These are phyloP conservation scores for Eupithecia subfuscata DNA, from an alignment of 2,888 invertebrate species.

Conservation along the genomic window DNA sequence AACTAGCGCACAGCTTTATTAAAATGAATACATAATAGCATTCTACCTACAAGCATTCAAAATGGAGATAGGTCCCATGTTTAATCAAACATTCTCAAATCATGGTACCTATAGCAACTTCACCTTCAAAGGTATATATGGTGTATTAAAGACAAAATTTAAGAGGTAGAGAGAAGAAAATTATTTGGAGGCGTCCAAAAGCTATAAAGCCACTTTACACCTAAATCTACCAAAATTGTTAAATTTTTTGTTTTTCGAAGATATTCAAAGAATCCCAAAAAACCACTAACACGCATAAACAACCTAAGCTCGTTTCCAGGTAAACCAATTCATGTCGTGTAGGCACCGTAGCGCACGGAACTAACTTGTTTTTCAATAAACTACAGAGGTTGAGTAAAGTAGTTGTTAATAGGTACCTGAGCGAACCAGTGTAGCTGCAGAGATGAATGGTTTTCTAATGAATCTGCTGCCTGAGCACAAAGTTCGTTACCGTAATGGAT, in stretches of 20 bases:
- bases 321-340: conserved; percentile 32
- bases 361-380: conserved; percentile 37
- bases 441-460: conserved; percentile 77
- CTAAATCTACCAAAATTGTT: background rate
- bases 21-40: background rate
- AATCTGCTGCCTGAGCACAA: conserved; percentile 63
- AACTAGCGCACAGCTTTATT: conserved; percentile 49
- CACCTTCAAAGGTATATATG: background rate
- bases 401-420: conserved; percentile 39
- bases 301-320: conserved; percentile 10
- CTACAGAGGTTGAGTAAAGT: conserved; percentile 38
- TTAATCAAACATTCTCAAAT: background rate
- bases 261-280: too few relatives aligned
- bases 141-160: background rate
- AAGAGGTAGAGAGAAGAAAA: background rate
- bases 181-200: background rate
- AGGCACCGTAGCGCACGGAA: conserved; percentile 27
- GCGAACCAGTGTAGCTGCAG: conserved; percentile 39
- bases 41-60: background rate
- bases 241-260: background rate
- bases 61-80: background rate
- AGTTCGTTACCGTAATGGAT: conserved; percentile 74
- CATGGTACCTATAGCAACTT: background rate
- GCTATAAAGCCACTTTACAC: too few relatives aligned
- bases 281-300: background rate